Base-by-base conservation (phyloP, 2,888 invertebrate species). In the Dimorphilus gyrociliatus region DNA sequence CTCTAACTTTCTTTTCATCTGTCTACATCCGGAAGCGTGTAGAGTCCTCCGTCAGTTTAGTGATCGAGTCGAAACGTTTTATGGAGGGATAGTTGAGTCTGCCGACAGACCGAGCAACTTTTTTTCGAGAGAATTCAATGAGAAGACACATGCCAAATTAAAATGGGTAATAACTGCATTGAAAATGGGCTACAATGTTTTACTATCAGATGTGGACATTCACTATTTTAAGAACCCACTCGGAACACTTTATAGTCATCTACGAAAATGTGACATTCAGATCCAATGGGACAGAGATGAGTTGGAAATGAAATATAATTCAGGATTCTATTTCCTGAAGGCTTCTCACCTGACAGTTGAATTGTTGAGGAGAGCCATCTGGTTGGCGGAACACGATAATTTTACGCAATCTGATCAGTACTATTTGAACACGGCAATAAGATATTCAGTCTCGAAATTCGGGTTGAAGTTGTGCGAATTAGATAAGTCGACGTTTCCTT, bases 1-100 rank as follows among this genome's bases (percentile, higher is more conserved):
- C 25, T 27, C 25, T 7, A 35, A 37, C 21, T 35, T 32, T 17
- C 27, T 37, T 19, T 37, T 37, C 27, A 19, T 37, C 12, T 32
- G 32, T 7, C 23, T 32, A 5, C 23, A 26, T 12, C 19, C 19
- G n/a, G 21, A 13, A 7, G 17, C 32, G 17, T 37, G 37, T 25
- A 25, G 27, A 12, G 13, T 27, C 6, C 29, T 37, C n/a, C n/a
- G n/a, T n/a, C n/a, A n/a, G n/a, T n/a, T n/a, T n/a, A n/a, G n/a
- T n/a, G n/a, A n/a, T n/a, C n/a, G n/a, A n/a, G n/a, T n/a, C n/a
- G n/a, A n/a, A n/a, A n/a, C n/a, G n/a, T n/a, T n/a, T n/a, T n/a
- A n/a, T n/a, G n/a, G n/a, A n/a, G n/a, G n/a, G n/a, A n/a, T n/a
- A n/a, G 29, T 16, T 19, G 19, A 10, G 2, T 17, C 6, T 7